These are phyloP conservation scores for Eurytoma californica DNA, from an alignment of 2,888 invertebrate genomes.

Conservation along the genomic window DNA sequence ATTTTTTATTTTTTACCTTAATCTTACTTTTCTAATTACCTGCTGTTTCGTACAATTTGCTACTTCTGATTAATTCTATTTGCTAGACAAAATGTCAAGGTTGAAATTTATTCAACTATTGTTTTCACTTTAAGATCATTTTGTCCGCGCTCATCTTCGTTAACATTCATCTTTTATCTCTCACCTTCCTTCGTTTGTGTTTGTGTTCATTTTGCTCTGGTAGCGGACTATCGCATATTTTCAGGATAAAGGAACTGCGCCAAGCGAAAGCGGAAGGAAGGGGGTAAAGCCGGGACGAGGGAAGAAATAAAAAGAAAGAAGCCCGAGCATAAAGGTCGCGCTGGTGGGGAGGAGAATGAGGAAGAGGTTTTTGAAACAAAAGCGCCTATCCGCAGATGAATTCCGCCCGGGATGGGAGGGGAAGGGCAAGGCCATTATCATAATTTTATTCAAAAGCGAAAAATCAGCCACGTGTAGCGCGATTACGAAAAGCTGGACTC, in stretches of 20 bases:
- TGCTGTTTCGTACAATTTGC: too few relatives aligned
- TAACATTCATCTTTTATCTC: not conserved
- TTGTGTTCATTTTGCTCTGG: slow-evolving; percentile 48
- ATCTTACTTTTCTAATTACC: too few relatives aligned
- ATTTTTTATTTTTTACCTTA: too few relatives aligned
- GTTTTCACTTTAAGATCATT: slow-evolving; percentile 46
- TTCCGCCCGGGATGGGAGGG: slow-evolving; percentile 41
- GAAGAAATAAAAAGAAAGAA: slow-evolving; percentile 22
- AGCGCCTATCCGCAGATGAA: slow-evolving; percentile 59
- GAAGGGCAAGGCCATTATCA: slow-evolving; percentile 65
- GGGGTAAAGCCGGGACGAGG: slow-evolving; percentile 34
- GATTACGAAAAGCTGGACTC: slow-evolving; percentile 54
- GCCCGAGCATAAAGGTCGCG: slow-evolving; percentile 45
- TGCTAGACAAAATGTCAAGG: slow-evolving; percentile 31
- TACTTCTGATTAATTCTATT: not conserved
- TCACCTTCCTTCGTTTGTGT: slow-evolving; percentile 23
- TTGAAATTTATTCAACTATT: slow-evolving; percentile 51
- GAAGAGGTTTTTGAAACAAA: slow-evolving; percentile 65
- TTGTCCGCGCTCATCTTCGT: slow-evolving; percentile 17
- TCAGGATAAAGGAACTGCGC: slow-evolving; percentile 49
- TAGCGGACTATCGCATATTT: slow-evolving; percentile 52
- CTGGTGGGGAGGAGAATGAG: slow-evolving; percentile 23
- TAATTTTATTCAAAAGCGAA: slow-evolving; percentile 72
- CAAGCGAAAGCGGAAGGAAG: slow-evolving; percentile 52
- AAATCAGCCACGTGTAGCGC: slow-evolving; percentile 69